Evolutionary conservation across 2,113 vertebrate species (phyloP), one percentile per base, ranked within the genome.

Genomic region (Pseudorasbora parva): DNA sequence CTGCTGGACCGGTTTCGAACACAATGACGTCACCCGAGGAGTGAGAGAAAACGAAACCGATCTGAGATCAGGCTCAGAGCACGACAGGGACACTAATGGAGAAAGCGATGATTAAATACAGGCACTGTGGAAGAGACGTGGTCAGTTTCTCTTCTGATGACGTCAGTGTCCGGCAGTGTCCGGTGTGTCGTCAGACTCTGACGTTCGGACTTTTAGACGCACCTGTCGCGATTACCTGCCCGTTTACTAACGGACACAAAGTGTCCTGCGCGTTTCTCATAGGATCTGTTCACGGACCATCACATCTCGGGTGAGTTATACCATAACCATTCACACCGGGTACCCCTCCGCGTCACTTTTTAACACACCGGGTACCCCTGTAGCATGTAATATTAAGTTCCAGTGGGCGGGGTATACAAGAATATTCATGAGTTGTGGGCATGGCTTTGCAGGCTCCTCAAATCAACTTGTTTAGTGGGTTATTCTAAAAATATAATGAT

Each of bases 111-210:
- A n/a, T 91, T 21, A 86, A 72, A 27, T 90, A 88, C 57, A 73
- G 64, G 12, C 91, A 92, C 19, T 92, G 91, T n/a, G 85, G 79
- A 25, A 84, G 59, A 64, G 49, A 68, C 25, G 83, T 91, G 59
- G 91, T 86, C 66, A 78, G 68, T 7, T 88, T 90, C 51, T 84
- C 88, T 15, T 49, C 33, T 4, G 1, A 10, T 45, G 51, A 14
- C 57, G 19, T 33, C 15, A 23, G 17, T 11, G 11, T 1, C 37
- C 37, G 37, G 5, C 56, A 21, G 83, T 81, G 86, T 77, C 87
- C 81, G 23, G 43, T 88, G 14, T 92, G 91, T 72, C 51, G 17
- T 0, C 64, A 82, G 8, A 27, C 10, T 25, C 68, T 88, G 1
- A 47, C 27, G 0, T 73, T 91, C 8, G 69, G 87, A 6, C 82